Percentiles rank a stretch among this genome's conserved stretches.
phyloP scores from a whole-genome alignment of 2,888 invertebrate genomes.

The Ashinkailepas kermadecensis region DNA sequence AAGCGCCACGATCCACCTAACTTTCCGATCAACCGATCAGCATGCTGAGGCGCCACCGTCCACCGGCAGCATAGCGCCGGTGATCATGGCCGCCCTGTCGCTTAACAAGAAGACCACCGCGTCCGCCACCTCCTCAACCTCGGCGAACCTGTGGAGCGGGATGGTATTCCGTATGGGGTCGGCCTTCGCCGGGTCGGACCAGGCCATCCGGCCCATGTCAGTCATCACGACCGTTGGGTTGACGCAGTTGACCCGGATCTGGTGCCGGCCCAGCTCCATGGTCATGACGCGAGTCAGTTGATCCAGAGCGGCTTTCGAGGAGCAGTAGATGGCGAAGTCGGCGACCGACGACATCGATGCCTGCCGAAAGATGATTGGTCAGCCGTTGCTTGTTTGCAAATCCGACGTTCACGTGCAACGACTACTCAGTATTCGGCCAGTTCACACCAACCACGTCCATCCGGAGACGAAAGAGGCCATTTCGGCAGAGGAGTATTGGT shows the following conservation, averaged over 20 bases:
- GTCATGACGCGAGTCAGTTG: conserved; percentile 74
- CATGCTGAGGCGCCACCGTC: conserved; percentile 59
- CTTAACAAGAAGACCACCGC: conserved; percentile 72
- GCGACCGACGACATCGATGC: conserved; percentile 49
- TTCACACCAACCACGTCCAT: too few relatives aligned
- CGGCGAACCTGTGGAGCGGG: conserved; percentile 58
- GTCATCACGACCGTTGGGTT: conserved; percentile 95
- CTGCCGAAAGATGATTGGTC: too few relatives aligned
- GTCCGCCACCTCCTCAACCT: conserved; percentile 72
- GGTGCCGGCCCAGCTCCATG: conserved; percentile 30
- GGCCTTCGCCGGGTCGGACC: conserved; percentile 71
- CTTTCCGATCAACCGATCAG: too few relatives aligned
- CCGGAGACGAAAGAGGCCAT: too few relatives aligned
- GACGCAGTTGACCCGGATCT: conserved; percentile 79
- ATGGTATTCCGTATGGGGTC: conserved; percentile 58
- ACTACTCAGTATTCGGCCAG: too few relatives aligned
- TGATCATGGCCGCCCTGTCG: conserved; percentile 70
- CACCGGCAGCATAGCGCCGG: conserved; percentile 66
- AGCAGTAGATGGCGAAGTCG: conserved; percentile 73
- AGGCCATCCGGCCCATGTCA: conserved; percentile 73
- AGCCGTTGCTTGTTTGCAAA: background rate
- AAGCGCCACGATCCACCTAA: too few relatives aligned
- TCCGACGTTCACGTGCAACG: too few relatives aligned
- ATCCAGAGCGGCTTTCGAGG: conserved; percentile 83
- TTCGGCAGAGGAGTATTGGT: too few relatives aligned